Evolutionary conservation across 2,113 vertebrate genomes (phyloP), one percentile per base, ranked within the genome.

Genomic region (Python bivittatus): DNA sequence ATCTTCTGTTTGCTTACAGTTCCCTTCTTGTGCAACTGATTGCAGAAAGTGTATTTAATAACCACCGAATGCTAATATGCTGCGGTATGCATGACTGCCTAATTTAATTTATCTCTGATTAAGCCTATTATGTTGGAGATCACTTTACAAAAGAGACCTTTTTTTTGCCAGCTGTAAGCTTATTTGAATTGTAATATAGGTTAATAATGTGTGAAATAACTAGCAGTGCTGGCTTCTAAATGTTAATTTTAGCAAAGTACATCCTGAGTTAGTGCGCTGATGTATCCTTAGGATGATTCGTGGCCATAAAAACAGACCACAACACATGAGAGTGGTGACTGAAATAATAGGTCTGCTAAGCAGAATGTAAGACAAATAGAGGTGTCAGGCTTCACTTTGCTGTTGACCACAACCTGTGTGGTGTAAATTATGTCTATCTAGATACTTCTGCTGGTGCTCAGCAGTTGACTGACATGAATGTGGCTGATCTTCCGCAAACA

Each of bases 101-200:
- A 98, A 98, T 98, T 98, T 98, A 98, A 98, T 98, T 98, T 98
- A 98, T 98, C 97, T 98, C 97, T 98, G 97, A 98, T 98, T 98
- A 98, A 98, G 97, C 97, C 97, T 98, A 98, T 98, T 98, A 98
- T 98, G 97, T 98, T 98, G 97, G 97, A 97, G 97, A 98, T 98
- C 98, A 95, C 97, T 98, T 98, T 97, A 97, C 98, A 97, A 96
- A 98, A 97, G 96, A 98, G 97, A 97, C 95, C 6, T 0, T 97
- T 97, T 93, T 97, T 97, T 97, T 97, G 96, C 97, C 97, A 98
- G 97, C 97, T 98, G 97, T 97, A 98, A 98, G 97, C 97, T 97
- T 98, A 98, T 98, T 98, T 97, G 97, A 98, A 98, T 98, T 97
- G 97, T 98, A 98, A 98, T 98, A 97, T 97, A 98, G 98, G 97